A percentile compares a stretch with the other conserved stretches of the same genome.
Evolutionary conservation across 2,888 invertebrate species (phyloP).

Genomic region (Altica lythri): DNA sequence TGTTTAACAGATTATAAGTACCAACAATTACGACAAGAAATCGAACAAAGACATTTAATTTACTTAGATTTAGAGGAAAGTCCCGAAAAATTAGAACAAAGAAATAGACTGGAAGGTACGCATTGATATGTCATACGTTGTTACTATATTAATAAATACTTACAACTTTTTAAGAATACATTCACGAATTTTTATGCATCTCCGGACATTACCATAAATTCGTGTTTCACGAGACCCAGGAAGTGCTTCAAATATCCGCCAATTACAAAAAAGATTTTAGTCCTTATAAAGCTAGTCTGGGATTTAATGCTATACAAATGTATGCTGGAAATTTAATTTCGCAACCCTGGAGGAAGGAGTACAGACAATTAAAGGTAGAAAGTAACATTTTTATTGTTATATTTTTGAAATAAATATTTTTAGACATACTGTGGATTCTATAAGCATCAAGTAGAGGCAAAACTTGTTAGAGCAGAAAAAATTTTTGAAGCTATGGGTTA

Average conservation of each 20-base stretch:
- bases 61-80: conserved; percentile 82
- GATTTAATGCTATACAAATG: conserved; percentile 82
- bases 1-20: conserved; percentile 62
- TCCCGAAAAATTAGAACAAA: conserved; percentile 74
- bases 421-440: conserved; percentile 87
- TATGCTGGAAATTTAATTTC: conserved; percentile 85
- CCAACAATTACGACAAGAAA: conserved; percentile 72
- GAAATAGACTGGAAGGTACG: conserved; percentile 77
- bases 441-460: conserved; percentile 83
- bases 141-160: too few relatives aligned
- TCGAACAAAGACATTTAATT: conserved; percentile 76
- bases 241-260: conserved; percentile 76
- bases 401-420: conserved; percentile 36
- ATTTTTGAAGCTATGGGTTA: conserved; percentile 86
- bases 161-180: too few relatives aligned
- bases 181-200: conserved; percentile 76
- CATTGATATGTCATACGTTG: too few relatives aligned
- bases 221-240: conserved; percentile 73
- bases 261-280: conserved; percentile 74
- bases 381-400: not conserved
- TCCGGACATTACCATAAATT: conserved; percentile 83
- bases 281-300: conserved; percentile 79
- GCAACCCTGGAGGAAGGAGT: conserved; percentile 90
- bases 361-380: conserved; percentile 74
- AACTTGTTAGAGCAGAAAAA: conserved; percentile 76